Base-by-base conservation (phyloP, 1,140 invertebrate genomes). In the Drosophila trapezifrons region DNA sequence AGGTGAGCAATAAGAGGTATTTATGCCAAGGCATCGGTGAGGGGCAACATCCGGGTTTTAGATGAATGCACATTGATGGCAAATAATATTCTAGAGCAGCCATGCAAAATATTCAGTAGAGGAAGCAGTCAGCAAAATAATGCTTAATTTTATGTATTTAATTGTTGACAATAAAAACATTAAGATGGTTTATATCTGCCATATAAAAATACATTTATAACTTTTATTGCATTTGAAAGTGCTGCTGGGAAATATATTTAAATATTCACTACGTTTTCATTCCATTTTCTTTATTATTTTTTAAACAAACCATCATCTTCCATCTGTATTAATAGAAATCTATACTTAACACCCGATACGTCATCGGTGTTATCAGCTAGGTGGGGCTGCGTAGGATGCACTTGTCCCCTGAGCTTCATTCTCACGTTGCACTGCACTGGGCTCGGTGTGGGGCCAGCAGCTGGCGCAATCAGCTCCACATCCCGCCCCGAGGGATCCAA, bases 401-500 rank as follows among this genome's bases (percentile, higher is more conserved):
- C 29, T 22, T 55, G 17, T 20, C 57, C 27, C 43, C 42, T 7
- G 42, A 18, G 27, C 20, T 35, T 17, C 49, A 56, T 54, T 60
- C 78, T 85, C 82, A 87, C 82, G 82, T 85, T 86, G 78, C 78
- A 27, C 13, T 75, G 78, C 82, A 85, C 78, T 70, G 12, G 54
- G 25, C 76, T 62, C 27, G 46, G 67, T 63, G 72, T 32, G 29
- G 2, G 62, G 47, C 56, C 46, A 65, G 58, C 35, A 42, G 18
- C 18, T 42, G 60, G 18, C 37, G 37, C 54, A 55, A 29, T 66
- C 54, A 35, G 42, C 40, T 52, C 27, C 45, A 27, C 45, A 27
- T 40, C 25, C 18, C 49, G 38, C 18, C 42, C 18, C 18, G n/a
- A 46, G 46, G 22, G 20, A 40, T 18, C 45, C 49, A 43, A 32